Evolutionary conservation across 2,888 invertebrate genomes (phyloP).

Genomic region (Parnassius mnemosyne): DNA sequence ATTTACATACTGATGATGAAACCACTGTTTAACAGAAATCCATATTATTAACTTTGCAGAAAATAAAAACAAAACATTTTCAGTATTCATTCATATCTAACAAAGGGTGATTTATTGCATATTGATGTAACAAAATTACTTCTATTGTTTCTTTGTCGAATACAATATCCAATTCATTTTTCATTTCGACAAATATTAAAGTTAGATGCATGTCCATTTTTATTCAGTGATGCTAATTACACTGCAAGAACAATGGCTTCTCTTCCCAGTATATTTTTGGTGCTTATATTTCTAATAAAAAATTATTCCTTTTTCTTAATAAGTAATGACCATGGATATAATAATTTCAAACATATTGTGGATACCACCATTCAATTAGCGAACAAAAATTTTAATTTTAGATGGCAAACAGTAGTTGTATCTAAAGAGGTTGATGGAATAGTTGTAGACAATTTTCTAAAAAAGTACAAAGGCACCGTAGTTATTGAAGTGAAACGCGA

Average conservation of each 20-base stretch:
- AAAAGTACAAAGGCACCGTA: slow-evolving; percentile 50
- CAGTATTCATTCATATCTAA: background rate
- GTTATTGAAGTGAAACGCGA: slow-evolving; percentile 47
- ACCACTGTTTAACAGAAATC: too few relatives aligned
- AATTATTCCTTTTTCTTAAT: background rate
- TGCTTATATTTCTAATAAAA: slow-evolving; percentile 5
- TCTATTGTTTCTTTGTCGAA: slow-evolving; percentile 14
- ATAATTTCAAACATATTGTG: slow-evolving; percentile 36
- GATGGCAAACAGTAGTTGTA: slow-evolving; percentile 45
- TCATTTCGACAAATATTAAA: background rate
- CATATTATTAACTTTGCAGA: too few relatives aligned
- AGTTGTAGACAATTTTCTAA: slow-evolving; percentile 45
- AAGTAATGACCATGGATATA: slow-evolving; percentile 20
- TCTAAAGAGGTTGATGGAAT: slow-evolving; percentile 47
- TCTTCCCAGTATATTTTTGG: background rate
- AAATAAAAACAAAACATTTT: too few relatives aligned
- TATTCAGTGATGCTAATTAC: background rate
- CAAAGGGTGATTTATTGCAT: slow-evolving; percentile 49
- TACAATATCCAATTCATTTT: slow-evolving; percentile 3
- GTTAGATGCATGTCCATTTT: slow-evolving; percentile 10
- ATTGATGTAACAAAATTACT: slow-evolving; percentile 21
- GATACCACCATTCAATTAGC: slow-evolving; percentile 48
- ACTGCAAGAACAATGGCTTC: background rate
- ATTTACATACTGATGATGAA: too few relatives aligned
- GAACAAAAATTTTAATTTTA: slow-evolving; percentile 50